Evolutionary conservation across 2,113 vertebrate species (phyloP).

Genomic region (Clarias gariepinus): DNA sequence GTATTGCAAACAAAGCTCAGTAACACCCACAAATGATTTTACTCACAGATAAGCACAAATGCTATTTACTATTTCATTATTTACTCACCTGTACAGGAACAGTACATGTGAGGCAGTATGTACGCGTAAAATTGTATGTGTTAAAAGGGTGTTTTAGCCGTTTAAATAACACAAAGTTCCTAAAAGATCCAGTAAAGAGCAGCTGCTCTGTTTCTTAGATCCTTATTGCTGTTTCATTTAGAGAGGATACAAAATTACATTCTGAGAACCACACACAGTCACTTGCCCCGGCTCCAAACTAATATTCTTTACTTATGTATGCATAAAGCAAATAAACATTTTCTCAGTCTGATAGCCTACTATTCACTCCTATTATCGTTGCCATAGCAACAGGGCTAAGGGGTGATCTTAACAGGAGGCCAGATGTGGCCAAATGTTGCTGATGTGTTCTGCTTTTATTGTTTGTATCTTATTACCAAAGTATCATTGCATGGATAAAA

Average conservation of each 20-base stretch:
- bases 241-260: neutral
- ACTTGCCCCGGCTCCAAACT: neutral
- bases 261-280: neutral
- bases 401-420: conserved; percentile 29
- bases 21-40: neutral
- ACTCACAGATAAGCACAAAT: neutral
- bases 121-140: neutral
- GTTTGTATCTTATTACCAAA: conserved; percentile 38
- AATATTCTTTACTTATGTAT: conserved; percentile 30
- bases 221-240: neutral
- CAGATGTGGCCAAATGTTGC: conserved; percentile 30
- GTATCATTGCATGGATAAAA: conserved; percentile 17
- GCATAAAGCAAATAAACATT: conserved; percentile 38
- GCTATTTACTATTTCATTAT: neutral
- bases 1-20: neutral
- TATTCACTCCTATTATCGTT: conserved; percentile 38
- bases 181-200: neutral
- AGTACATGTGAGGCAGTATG: neutral
- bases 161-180: neutral
- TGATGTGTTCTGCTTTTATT: conserved; percentile 21
- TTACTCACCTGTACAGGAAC: neutral
- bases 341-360: conserved; percentile 32
- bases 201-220: neutral
- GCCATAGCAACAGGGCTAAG: conserved; percentile 43
- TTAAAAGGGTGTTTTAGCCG: neutral